These are phyloP conservation scores for Gopherus evgoodei DNA, from an alignment of 2,113 vertebrate genomes.

Conservation along the genomic window DNA sequence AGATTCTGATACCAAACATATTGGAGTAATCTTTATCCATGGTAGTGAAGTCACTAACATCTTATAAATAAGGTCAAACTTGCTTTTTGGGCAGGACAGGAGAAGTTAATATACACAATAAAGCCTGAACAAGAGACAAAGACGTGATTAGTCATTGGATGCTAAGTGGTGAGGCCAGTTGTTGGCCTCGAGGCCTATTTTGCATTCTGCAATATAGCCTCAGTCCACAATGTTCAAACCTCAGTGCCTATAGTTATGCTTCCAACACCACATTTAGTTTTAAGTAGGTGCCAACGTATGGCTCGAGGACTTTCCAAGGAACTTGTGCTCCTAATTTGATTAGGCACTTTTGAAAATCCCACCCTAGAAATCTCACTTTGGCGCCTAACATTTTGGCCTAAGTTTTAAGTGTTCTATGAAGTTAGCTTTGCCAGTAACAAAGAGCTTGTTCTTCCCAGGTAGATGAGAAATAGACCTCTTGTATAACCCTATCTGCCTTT, in stretches of 20 bases:
- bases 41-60: background rate
- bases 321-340: background rate
- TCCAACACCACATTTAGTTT: fast-evolving
- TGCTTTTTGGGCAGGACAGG: background rate
- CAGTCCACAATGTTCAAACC: background rate
- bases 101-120: background rate
- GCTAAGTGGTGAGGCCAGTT: background rate
- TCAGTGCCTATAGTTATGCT: background rate
- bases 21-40: background rate
- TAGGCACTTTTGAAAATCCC: background rate
- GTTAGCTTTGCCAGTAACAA: background rate
- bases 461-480: background rate
- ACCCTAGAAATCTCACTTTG: background rate
- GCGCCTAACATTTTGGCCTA: background rate
- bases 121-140: background rate
- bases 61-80: background rate
- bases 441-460: background rate
- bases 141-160: background rate
- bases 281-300: background rate
- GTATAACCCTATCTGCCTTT: background rate
- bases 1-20: background rate
- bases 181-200: background rate
- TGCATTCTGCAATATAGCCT: background rate
- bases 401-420: background rate
- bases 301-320: background rate